Evolutionary conservation across 2,888 invertebrate genomes (phyloP).

Genomic region (Ctena decussata): DNA sequence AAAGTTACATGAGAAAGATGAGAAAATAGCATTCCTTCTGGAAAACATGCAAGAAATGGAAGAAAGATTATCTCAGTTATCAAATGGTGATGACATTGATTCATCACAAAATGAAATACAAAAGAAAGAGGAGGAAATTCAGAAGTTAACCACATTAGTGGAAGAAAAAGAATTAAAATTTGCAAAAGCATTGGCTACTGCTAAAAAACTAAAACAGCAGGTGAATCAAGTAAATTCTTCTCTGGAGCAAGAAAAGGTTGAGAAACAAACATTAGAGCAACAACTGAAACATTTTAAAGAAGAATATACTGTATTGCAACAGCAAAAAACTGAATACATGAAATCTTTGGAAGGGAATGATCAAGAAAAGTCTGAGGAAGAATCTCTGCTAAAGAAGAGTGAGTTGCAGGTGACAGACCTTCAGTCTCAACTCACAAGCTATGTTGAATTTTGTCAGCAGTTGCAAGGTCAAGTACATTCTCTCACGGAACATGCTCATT

Average conservation of each 20-base stretch:
- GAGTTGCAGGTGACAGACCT: constrained; percentile 60
- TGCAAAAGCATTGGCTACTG: constrained; percentile 81
- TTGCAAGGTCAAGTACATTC: constrained; percentile 74
- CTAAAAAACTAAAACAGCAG: constrained; percentile 82
- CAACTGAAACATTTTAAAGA: constrained; percentile 13
- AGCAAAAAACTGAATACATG: neutral
- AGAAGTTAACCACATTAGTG: constrained; percentile 59
- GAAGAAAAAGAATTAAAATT: constrained; percentile 77
- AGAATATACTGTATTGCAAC: neutral
- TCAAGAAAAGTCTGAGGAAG: neutral
- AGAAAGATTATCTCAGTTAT: constrained; percentile 71
- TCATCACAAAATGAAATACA: constrained; percentile 30
- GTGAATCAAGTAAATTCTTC: constrained; percentile 68
- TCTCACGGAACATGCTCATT: constrained; percentile 67
- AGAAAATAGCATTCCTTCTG: constrained; percentile 75
- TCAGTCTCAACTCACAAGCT: constrained; percentile 68
- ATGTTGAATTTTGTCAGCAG: constrained; percentile 73
- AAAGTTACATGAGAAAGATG: constrained; percentile 71
- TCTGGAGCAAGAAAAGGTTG: constrained; percentile 45
- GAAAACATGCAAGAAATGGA: constrained; percentile 82
- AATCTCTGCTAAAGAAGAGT: constrained; percentile 10
- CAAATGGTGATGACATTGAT: constrained; percentile 12
- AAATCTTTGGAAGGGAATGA: neutral
- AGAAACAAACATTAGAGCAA: constrained; percentile 41
- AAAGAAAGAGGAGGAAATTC: constrained; percentile 56